These are phyloP conservation scores for Gymnothorax reevesii DNA, from an alignment of 2,797 vertebrate genomes.

Conservation along the genomic window DNA sequence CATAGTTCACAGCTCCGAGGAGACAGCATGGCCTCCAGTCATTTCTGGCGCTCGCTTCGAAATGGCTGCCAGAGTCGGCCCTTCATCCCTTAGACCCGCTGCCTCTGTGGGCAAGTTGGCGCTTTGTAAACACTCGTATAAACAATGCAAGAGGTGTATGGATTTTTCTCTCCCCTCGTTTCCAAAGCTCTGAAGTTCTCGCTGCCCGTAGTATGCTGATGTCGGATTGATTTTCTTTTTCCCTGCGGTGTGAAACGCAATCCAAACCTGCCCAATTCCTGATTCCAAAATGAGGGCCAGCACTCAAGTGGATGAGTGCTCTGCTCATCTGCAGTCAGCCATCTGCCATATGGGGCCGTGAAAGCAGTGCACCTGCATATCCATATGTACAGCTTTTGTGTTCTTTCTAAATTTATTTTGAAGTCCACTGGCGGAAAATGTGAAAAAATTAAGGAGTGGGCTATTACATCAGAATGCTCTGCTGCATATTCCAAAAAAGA, in stretches of 20 bases:
- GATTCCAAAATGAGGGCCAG: neutral
- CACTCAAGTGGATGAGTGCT: neutral
- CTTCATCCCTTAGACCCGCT: neutral
- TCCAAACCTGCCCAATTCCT: neutral
- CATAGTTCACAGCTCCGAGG: neutral
- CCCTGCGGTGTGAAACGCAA: slow-evolving; percentile 46
- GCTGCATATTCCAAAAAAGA: neutral
- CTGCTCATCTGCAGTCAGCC: no score
- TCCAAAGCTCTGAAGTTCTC: slow-evolving; percentile 43
- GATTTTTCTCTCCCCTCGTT: slow-evolving; percentile 49
- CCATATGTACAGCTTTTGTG: neutral
- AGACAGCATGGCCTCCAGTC: slow-evolving; percentile 28
- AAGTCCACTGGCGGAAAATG: neutral
- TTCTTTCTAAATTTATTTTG: neutral
- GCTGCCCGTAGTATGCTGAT: slow-evolving; percentile 40
- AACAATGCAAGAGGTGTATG: slow-evolving; percentile 49
- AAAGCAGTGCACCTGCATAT: neutral
- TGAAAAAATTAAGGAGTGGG: neutral
- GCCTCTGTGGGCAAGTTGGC: slow-evolving; percentile 2
- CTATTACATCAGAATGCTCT: neutral
- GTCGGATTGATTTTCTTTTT: slow-evolving; percentile 55
- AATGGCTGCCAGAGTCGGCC: neutral
- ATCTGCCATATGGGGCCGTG: neutral
- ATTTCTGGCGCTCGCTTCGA: slow-evolving; percentile 22
- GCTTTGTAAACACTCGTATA: slow-evolving; percentile 41